Conservation (phyloP, 2,888 invertebrate species). For the Ceraclea dissimilis region DNA sequence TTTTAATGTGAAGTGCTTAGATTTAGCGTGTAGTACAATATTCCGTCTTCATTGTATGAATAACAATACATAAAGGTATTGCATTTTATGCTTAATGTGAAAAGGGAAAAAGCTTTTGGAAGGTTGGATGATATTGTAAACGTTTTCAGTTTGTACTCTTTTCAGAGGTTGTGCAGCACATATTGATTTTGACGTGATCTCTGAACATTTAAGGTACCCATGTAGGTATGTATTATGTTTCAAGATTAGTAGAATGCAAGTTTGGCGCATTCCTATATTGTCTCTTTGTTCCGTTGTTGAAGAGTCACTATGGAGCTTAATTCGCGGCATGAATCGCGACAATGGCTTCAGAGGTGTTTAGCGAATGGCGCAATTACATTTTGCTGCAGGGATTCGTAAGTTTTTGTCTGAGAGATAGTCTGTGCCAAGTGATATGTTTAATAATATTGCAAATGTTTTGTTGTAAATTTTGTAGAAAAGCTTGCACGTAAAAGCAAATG, state of each 20-base stretch:
- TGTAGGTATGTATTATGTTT: neutral
- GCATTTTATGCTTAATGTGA: neutral
- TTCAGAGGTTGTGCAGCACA: neutral
- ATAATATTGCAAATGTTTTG: neutral
- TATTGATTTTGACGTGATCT: constrained; percentile 1
- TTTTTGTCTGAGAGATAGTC: neutral
- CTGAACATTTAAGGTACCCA: neutral
- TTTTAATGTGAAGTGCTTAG: neutral
- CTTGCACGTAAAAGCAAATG: too few species aligned
- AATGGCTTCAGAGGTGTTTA: constrained; percentile 4
- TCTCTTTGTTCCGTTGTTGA: constrained; percentile 15
- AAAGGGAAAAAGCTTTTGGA: neutral
- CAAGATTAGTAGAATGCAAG: constrained; percentile 20
- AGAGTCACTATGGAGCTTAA: constrained; percentile 7
- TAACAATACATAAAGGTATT: neutral
- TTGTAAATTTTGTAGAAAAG: neutral
- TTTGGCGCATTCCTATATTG: constrained; percentile 18
- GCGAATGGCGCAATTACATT: constrained; percentile 13
- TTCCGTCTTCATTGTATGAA: neutral
- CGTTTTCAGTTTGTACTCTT: neutral
- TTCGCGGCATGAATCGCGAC: constrained; percentile 9
- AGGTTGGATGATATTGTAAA: too few species aligned
- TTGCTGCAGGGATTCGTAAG: constrained; percentile 10
- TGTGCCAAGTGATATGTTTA: neutral
- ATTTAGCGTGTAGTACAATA: neutral